phyloP scores from a whole-genome alignment of 2,797 vertebrate species.

The Liparis tanakae region DNA sequence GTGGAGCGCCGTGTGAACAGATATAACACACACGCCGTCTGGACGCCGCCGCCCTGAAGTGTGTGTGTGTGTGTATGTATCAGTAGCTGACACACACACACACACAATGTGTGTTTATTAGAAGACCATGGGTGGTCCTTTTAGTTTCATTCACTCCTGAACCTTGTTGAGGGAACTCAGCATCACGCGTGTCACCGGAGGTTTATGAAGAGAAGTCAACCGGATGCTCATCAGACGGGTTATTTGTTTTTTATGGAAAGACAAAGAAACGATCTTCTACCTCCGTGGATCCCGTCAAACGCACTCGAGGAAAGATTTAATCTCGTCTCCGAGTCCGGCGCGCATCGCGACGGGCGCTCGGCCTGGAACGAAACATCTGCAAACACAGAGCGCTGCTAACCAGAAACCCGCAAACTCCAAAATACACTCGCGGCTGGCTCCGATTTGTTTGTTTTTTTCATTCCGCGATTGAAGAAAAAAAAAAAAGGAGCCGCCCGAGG shows the following conservation, averaged over 20 bases:
- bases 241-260: not conserved
- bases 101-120: slow-evolving; percentile 49
- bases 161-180: slow-evolving; percentile 29
- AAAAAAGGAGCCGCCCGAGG: slow-evolving; percentile 30
- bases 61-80: slow-evolving; percentile 1
- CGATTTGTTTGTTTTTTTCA: slow-evolving; percentile 21
- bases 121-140: slow-evolving; percentile 63
- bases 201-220: slow-evolving; percentile 13
- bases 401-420: slow-evolving; percentile 59
- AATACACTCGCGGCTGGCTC: slow-evolving; percentile 48
- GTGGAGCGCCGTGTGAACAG: slow-evolving; percentile 49
- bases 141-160: slow-evolving; percentile 39
- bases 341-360: slow-evolving; percentile 56
- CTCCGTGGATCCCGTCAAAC: slow-evolving; percentile 21
- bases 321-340: slow-evolving; percentile 57
- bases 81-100: slow-evolving; percentile 30
- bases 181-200: slow-evolving; percentile 14
- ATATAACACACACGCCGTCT: slow-evolving; percentile 40
- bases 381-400: slow-evolving; percentile 56
- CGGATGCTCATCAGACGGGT: not conserved
- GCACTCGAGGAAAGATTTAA: slow-evolving; percentile 32
- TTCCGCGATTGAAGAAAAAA: slow-evolving; percentile 43
- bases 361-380: slow-evolving; percentile 62
- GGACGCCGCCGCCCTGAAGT: slow-evolving; percentile 40
- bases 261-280: not conserved